phyloP scores from a whole-genome alignment of 2,113 vertebrate species.

The Sardina pilchardus region DNA sequence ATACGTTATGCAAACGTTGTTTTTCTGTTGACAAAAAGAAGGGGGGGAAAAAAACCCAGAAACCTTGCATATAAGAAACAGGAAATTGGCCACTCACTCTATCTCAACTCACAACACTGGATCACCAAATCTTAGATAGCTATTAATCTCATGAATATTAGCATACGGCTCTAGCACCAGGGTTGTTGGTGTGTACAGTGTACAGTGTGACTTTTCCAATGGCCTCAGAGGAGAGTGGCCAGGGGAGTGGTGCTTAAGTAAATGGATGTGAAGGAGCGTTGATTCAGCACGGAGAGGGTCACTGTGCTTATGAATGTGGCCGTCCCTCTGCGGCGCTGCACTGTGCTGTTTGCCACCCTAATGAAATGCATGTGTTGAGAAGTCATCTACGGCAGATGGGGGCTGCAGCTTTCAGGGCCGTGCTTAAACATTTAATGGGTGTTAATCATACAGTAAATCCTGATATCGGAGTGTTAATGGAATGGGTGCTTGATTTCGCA shows the following conservation, averaged over 20 bases:
- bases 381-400: conserved; percentile 1
- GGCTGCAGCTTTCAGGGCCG: conserved; percentile 10
- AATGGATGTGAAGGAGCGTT: neutral
- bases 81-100: neutral
- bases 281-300: neutral
- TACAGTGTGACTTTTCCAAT: neutral
- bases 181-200: neutral
- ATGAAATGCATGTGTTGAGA: conserved; percentile 9
- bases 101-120: neutral
- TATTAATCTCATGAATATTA: neutral
- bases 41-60: too few relatives aligned
- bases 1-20: too few relatives aligned
- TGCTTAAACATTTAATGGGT: conserved; percentile 38
- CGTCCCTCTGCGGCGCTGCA: neutral
- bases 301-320: neutral
- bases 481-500: neutral
- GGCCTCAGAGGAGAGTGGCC: neutral
- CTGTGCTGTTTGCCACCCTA: neutral
- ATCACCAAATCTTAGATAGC: neutral
- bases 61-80: neutral
- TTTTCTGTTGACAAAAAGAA: neutral
- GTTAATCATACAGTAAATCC: conserved; percentile 21
- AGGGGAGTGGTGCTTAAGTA: neutral
- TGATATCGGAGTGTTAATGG: neutral
- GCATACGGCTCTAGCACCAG: neutral